Conservation (phyloP, 2,888 invertebrate genomes). For the Archaeoteleia sp. region DNA sequence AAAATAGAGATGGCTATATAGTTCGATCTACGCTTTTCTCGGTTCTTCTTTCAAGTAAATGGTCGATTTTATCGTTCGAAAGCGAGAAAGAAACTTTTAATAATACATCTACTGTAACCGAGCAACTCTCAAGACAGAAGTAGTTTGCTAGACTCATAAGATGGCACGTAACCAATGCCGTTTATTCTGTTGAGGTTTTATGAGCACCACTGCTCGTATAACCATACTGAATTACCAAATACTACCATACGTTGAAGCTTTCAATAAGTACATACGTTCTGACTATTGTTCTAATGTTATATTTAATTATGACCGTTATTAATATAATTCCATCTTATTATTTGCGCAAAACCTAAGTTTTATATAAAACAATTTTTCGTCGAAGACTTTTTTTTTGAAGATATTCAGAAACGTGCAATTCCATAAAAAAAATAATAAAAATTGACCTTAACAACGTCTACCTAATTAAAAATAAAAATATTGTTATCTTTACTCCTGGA, state of each 20-base stretch:
- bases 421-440: no score
- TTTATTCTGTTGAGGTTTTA: conserved; percentile 62
- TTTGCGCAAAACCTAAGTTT: no score
- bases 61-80: conserved; percentile 50
- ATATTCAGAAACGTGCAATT: no score
- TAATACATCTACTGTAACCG: conserved; percentile 57
- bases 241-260: conserved; percentile 42
- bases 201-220: conserved; percentile 61
- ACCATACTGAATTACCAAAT: conserved; percentile 64
- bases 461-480: no score
- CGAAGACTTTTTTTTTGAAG: no score
- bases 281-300: no score
- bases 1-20: conserved; percentile 34
- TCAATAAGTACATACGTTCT: conserved; percentile 31
- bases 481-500: no score
- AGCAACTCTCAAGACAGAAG: conserved; percentile 44
- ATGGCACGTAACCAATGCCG: conserved; percentile 65
- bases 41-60: conserved; percentile 45
- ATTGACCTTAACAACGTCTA: no score
- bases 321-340: no score
- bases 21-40: conserved; percentile 45
- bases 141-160: conserved; percentile 57
- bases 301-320: no score
- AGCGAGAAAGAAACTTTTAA: conserved; percentile 58
- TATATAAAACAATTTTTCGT: no score